phyloP scores from a whole-genome alignment of 2,113 vertebrate species.

The Parotia lawesii region DNA sequence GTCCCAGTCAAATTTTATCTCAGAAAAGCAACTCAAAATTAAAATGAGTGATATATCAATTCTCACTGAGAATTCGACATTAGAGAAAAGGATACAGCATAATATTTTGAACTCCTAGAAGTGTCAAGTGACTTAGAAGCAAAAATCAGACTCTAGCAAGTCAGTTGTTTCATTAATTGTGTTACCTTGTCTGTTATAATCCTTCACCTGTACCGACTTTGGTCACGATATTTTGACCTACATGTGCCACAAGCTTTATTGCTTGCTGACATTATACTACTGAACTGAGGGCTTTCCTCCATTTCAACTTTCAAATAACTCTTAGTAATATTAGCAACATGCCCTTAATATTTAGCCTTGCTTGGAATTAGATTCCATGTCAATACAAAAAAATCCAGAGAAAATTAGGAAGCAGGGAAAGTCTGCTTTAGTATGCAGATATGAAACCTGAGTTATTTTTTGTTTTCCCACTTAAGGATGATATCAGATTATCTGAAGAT shows the following conservation, averaged over 20 bases:
- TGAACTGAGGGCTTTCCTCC: not conserved
- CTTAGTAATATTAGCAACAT: not conserved
- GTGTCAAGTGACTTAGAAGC: not conserved
- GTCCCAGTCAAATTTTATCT: not conserved
- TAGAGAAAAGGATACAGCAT: not conserved
- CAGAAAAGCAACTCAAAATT: not conserved
- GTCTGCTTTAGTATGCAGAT: not conserved
- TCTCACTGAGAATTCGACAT: not conserved
- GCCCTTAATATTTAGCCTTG: not conserved
- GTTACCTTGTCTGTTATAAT: not conserved
- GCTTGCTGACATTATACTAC: not conserved
- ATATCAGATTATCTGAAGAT: not conserved
- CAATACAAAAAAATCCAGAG: not conserved
- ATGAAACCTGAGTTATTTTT: not conserved
- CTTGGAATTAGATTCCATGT: not conserved
- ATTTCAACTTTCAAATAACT: not conserved
- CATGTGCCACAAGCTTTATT: not conserved
- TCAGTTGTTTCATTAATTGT: not conserved
- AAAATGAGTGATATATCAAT: not conserved
- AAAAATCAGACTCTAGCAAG: not conserved
- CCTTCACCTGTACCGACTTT: not conserved
- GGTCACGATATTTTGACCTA: not conserved
- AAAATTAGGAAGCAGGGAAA: not conserved
- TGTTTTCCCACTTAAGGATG: conserved; percentile 34
- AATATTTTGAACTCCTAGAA: not conserved